phyloP scores from a whole-genome alignment of 2,113 vertebrate species.

The Pseudopipra pipra region DNA sequence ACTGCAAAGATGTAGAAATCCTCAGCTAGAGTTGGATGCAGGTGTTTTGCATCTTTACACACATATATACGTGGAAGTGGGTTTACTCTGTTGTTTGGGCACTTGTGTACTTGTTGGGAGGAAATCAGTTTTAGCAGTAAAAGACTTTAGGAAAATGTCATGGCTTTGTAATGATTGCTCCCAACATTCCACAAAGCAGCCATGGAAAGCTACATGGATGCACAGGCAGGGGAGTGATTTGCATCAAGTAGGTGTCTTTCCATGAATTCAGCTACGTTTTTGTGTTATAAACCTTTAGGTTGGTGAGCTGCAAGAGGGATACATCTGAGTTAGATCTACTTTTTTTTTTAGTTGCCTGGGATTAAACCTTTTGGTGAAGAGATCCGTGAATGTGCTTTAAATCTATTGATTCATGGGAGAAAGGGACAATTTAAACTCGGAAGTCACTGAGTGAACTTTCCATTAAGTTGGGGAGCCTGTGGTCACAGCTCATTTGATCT shows the following conservation, averaged over 20 bases:
- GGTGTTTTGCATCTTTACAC: background rate
- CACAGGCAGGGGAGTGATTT: background rate
- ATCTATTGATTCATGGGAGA: conserved; percentile 73
- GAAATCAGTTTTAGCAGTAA: background rate
- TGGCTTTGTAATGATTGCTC: background rate
- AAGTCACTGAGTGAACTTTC: conserved; percentile 76
- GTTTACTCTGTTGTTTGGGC: background rate
- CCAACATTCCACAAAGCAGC: background rate
- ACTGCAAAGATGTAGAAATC: background rate
- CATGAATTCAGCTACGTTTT: background rate
- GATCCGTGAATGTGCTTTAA: conserved; percentile 62
- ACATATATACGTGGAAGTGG: background rate
- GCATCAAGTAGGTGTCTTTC: background rate
- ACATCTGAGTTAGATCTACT: conserved; percentile 50
- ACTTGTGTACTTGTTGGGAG: background rate
- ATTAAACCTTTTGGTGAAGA: conserved; percentile 60
- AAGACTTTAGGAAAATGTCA: background rate
- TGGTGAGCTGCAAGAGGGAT: conserved; percentile 17
- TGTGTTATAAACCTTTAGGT: background rate
- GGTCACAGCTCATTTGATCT: conserved; percentile 81
- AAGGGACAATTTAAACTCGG: conserved; percentile 71
- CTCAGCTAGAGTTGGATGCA: background rate
- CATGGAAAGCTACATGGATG: background rate
- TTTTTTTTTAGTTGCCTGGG: background rate
- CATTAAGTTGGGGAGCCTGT: conserved; percentile 75